Conservation (phyloP, 2,888 invertebrate genomes). For the Chymomyza amoena region DNA sequence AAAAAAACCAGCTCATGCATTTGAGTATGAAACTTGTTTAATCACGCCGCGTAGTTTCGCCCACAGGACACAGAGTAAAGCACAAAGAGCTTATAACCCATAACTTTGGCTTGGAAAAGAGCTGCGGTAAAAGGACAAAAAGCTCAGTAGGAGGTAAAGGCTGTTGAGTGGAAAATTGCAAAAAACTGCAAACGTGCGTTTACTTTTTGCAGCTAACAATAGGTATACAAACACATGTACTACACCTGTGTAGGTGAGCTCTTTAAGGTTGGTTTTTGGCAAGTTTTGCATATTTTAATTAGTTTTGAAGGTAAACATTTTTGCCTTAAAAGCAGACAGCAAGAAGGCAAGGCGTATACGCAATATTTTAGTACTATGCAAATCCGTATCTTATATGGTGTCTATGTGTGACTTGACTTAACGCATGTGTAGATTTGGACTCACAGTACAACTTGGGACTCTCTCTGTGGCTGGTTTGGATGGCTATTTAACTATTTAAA, state of each 20-base stretch:
- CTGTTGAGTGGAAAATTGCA: slow-evolving; percentile 67
- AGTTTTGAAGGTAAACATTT: slow-evolving; percentile 49
- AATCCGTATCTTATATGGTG: not conserved
- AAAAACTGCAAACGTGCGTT: slow-evolving; percentile 58
- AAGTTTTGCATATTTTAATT: slow-evolving; percentile 70
- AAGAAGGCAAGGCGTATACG: slow-evolving; percentile 39
- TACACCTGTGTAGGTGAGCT: slow-evolving; percentile 27
- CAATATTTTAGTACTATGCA: slow-evolving; percentile 12
- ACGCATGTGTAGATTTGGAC: not conserved
- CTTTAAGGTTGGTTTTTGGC: slow-evolving; percentile 55
- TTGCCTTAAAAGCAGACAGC: slow-evolving; percentile 12
- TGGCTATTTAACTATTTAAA: slow-evolving; percentile 30
- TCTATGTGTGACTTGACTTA: not conserved
- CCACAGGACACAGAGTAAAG: not conserved
- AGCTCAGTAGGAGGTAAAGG: slow-evolving; percentile 28
- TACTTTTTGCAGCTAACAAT: slow-evolving; percentile 34
- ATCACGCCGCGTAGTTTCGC: not conserved
- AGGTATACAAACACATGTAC: not conserved
- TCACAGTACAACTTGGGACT: not conserved
- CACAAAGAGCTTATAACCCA: not conserved
- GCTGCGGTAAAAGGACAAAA: not conserved
- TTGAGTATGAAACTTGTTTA: not conserved
- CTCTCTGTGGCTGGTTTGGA: not conserved
- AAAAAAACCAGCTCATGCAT: slow-evolving; percentile 30
- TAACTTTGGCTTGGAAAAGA: not conserved